Conservation (phyloP, 2,888 invertebrate species). For the Drosophila paucipuncta region DNA sequence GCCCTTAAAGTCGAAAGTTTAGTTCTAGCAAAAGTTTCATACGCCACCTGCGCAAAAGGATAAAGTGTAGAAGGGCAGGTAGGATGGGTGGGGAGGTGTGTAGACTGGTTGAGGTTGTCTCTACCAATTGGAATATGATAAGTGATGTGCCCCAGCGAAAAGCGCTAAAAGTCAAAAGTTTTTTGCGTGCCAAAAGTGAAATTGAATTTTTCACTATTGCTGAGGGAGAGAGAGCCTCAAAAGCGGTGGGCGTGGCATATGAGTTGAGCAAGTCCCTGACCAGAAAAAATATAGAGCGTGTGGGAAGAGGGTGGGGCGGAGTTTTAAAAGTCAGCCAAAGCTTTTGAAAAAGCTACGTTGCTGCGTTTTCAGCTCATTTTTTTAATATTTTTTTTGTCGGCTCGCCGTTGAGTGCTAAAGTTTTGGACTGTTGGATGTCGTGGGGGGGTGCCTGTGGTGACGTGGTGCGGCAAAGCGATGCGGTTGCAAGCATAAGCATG, state of each 20-base stretch:
- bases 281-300: slow-evolving; percentile 16
- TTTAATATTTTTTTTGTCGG: slow-evolving; percentile 12
- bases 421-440: slow-evolving; percentile 47
- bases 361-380: slow-evolving; percentile 9
- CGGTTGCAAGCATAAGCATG: slow-evolving; percentile 32
- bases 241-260: slow-evolving; percentile 26
- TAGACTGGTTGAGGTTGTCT: background rate
- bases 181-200: slow-evolving; percentile 70
- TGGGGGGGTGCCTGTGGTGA: background rate
- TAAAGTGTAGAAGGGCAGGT: too few relatives aligned
- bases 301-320: background rate
- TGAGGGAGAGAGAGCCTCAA: slow-evolving; percentile 4
- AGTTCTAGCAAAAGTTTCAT: slow-evolving; percentile 36
- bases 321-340: slow-evolving; percentile 49
- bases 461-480: slow-evolving; percentile 2
- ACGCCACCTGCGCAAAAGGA: slow-evolving; percentile 22
- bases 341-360: slow-evolving; percentile 54
- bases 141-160: slow-evolving; percentile 54
- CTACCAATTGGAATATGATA: slow-evolving; percentile 69
- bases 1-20: slow-evolving; percentile 50
- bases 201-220: slow-evolving; percentile 76
- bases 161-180: slow-evolving; percentile 33
- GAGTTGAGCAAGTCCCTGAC: slow-evolving; percentile 30
- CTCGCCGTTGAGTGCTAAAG: slow-evolving; percentile 59
- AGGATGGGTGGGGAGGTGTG: too few relatives aligned